Evolutionary conservation across 2,113 vertebrate species (phyloP).

Genomic region (Thryonomys swinderianus): DNA sequence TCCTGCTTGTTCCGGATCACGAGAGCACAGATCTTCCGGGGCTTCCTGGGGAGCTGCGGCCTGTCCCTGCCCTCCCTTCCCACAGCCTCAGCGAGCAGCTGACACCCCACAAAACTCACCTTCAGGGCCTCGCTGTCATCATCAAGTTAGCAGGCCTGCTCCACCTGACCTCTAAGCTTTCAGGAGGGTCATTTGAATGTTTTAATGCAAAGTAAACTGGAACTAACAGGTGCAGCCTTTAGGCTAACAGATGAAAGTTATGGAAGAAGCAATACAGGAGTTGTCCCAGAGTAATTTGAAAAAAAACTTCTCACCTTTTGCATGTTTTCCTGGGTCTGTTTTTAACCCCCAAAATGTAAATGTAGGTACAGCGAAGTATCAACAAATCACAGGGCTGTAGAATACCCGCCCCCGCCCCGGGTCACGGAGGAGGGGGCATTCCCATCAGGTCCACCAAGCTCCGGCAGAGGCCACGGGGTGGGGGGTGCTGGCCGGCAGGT

Average conservation of each 20-base stretch:
- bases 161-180: slow-evolving; percentile 36
- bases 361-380: not conserved
- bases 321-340: not conserved
- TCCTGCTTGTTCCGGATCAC: not conserved
- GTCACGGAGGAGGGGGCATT: not conserved
- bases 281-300: not conserved
- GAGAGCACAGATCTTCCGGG: not conserved
- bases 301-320: not conserved
- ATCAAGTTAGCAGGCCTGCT: slow-evolving; percentile 17
- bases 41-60: not conserved
- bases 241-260: not conserved
- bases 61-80: not conserved
- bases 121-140: not conserved
- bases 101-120: not conserved
- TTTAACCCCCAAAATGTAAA: not conserved
- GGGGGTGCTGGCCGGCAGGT: too few relatives aligned
- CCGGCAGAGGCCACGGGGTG: not conserved
- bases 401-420: not conserved
- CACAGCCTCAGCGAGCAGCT: not conserved
- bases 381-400: not conserved
- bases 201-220: not conserved
- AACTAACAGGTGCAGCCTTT: not conserved
- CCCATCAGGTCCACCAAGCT: not conserved
- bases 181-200: not conserved
- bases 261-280: not conserved